phyloP scores from a whole-genome alignment of 2,888 invertebrate genomes.

The Meteorus cinctellus region DNA sequence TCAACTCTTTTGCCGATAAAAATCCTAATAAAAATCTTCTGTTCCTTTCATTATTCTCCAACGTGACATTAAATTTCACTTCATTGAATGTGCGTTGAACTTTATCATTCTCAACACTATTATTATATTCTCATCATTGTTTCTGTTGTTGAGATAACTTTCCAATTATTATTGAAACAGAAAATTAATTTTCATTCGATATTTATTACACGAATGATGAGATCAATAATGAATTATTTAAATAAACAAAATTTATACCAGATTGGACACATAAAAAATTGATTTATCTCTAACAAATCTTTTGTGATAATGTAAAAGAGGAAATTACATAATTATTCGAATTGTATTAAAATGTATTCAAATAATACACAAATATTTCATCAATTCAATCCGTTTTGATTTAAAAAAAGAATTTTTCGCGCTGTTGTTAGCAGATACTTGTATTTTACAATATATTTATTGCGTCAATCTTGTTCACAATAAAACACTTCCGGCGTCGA shows the following conservation, averaged over 20 bases:
- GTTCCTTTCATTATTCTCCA: background rate
- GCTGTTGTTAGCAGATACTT: background rate
- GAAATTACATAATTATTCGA: background rate
- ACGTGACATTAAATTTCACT: background rate
- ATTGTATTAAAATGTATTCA: no score
- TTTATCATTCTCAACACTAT: no score
- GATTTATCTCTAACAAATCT: no score
- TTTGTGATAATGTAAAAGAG: background rate
- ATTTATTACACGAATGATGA: no score
- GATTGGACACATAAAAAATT: no score
- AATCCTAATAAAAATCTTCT: background rate
- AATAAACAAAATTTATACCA: no score
- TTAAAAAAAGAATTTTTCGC: background rate
- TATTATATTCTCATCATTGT: no score
- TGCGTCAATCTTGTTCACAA: conserved; percentile 24
- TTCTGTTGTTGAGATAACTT: no score
- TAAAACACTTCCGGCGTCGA: conserved; percentile 31
- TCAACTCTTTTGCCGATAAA: background rate
- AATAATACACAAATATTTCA: no score
- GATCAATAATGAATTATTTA: no score
- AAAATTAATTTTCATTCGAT: no score
- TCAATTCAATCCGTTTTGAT: background rate
- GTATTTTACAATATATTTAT: conserved; percentile 1
- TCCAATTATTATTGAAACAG: no score
- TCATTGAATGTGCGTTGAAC: background rate